Base-by-base conservation (phyloP, 2,797 vertebrate species). In the Botia kubotai region DNA sequence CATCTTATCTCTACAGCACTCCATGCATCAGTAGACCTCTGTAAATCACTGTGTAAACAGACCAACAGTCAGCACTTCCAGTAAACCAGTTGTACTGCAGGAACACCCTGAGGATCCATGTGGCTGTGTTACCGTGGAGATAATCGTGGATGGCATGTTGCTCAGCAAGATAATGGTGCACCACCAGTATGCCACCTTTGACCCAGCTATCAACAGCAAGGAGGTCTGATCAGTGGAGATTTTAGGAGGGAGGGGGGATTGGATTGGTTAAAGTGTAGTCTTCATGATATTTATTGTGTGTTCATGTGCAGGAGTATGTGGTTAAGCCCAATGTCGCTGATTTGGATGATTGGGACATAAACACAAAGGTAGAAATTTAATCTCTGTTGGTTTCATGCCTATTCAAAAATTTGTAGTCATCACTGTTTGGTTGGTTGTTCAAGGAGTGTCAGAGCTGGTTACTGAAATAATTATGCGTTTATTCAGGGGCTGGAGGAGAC, bases 161-260 rank as follows among this genome's bases (percentile, higher is more conserved):
- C 91, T 98, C 79, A 94, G 93, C 23, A 92, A 86, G 77, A 95
- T 99, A 90, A 91, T 98, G 92, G 93, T 92, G 53, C 89, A 94
- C 69, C 91, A 95, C 65, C 89, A 94, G 68, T 93, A 96, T 12
- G 90, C 88, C 63, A 74, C 77, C 8, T 36, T 88, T 53, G 86
- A 90, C 52, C 26, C 0, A 10, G n/a, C 77, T 0, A 17, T 75
- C 8, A 55, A 58, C 12, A 19, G 26, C 19, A 72, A 77, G 10
- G 82, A 87, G 91, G 81, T 81, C 19, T 62, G 46, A 48, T 21
- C 53, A 66, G 63, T 39, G 23, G 3, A 19, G 12, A 23, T 58
- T 57, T 58, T 8, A 0, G 2, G 16, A 23, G 52, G 4, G 2
- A 3, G 6, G 14, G 68, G 65, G 7, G 75, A 14, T 60, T 29